Evolutionary conservation across 2,113 vertebrate genomes (phyloP).

Genomic region (Sinocyclocheilus maitianheensis): DNA sequence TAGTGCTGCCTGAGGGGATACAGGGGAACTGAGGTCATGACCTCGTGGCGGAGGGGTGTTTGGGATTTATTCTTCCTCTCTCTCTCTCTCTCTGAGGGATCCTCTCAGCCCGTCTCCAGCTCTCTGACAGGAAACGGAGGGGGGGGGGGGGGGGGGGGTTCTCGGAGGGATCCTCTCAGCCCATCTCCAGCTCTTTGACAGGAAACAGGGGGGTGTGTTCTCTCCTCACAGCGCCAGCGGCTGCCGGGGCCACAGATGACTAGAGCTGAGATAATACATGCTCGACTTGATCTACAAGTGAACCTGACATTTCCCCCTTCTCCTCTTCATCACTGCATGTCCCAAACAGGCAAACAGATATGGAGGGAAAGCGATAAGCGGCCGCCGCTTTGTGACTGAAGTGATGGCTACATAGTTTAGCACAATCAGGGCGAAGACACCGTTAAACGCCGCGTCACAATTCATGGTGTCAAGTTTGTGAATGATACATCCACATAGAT

Average conservation of each 20-base stretch:
- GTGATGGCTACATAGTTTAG: slow-evolving; percentile 66
- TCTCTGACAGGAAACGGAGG: neutral
- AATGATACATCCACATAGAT: slow-evolving; percentile 29
- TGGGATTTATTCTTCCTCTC: slow-evolving; percentile 42
- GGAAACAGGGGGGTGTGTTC: neutral
- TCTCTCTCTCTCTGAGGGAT: slow-evolving; percentile 3
- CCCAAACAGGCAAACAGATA: slow-evolving; percentile 72
- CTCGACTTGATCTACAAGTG: slow-evolving; percentile 80
- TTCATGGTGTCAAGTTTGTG: slow-evolving; percentile 28
- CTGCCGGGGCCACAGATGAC: slow-evolving; percentile 65
- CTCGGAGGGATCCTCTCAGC: neutral
- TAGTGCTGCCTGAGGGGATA: slow-evolving; percentile 5
- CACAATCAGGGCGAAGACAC: slow-evolving; percentile 60
- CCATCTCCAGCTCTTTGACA: neutral
- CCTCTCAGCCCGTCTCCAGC: no score
- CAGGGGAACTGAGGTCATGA: slow-evolving; percentile 22
- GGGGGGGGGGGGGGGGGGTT: neutral
- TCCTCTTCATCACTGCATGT: slow-evolving; percentile 73
- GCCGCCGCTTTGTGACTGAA: slow-evolving; percentile 69
- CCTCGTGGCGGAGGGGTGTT: slow-evolving; percentile 21
- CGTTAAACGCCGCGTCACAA: slow-evolving; percentile 31
- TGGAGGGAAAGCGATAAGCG: slow-evolving; percentile 70
- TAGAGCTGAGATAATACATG: slow-evolving; percentile 75
- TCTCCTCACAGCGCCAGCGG: slow-evolving; percentile 26
- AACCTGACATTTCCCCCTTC: slow-evolving; percentile 75